Base-by-base conservation (phyloP, 2,888 invertebrate genomes). In the Ethmia dodecea region DNA sequence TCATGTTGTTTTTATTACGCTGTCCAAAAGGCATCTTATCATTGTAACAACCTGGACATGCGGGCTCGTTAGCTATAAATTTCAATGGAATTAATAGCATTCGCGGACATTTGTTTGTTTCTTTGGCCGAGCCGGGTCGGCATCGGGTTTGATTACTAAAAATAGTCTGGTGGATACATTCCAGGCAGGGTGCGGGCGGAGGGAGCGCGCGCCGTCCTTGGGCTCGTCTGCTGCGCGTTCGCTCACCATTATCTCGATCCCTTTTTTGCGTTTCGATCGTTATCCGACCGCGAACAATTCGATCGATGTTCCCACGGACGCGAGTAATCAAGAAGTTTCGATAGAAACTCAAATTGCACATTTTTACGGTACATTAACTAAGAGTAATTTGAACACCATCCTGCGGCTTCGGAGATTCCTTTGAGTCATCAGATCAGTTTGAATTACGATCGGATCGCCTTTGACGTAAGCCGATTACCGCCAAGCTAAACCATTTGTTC, bases 181-280 rank as follows among this genome's bases (percentile, higher is more conserved):
- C 75, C 71, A 38, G 45, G 46, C 52, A 40, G 54, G 53, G 18
- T 53, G 55, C 49, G 52, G 54, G 55, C 49, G 55, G 55, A 51
- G 47, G 52, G 51, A 47, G 54, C 50, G 54, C 59, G 62, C 55
- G 59, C 54, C 70, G 79, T 71, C 79, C 80, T 79, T 77, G 73
- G 61, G 55, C 49, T 59, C 55, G 65, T 65, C 68, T 70, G 55
- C 59, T 52, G 45, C 45, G 58, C 64, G 50, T 42, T 63, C 60
- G 58, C 64, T 65, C 61, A 70, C 73, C 61, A 75, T 79, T 76
- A 79, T 70, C 68, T 33, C 63, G 67, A 66, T 70, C 78, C 80
- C 77, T 81, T 86, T 86, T 84, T 84, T 86, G 79, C 78, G 74
- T 67, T 70, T 58, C 67, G 72, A 78, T 81, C 71, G 74, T 77